These are phyloP conservation scores for Lampropteryx suffumata DNA, from an alignment of 2,888 invertebrate species.

Conservation along the genomic window DNA sequence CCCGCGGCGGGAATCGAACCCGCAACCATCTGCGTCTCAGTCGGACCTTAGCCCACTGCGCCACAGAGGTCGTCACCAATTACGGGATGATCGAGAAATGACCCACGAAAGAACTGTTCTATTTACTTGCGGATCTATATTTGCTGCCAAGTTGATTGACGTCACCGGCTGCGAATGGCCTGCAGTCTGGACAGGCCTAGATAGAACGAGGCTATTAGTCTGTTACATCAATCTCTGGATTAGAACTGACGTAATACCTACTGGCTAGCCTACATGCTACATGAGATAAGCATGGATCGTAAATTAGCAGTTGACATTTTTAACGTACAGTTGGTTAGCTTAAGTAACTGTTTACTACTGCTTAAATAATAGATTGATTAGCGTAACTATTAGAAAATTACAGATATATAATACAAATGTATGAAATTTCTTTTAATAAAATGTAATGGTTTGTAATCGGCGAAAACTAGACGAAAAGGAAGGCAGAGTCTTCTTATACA, in stretches of 20 bases:
- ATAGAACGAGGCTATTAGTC: slow-evolving; percentile 10
- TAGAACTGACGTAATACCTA: slow-evolving; percentile 19
- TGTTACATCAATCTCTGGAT: slow-evolving; percentile 22
- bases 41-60: no score
- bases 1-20: no score
- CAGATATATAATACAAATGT: no score
- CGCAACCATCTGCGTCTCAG: no score
- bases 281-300: slow-evolving; percentile 13
- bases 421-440: no score
- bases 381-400: no score
- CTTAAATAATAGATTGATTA: no score
- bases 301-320: slow-evolving; percentile 16
- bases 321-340: not conserved
- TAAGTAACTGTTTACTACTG: not conserved
- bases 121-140: slow-evolving; percentile 4
- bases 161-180: slow-evolving; percentile 18
- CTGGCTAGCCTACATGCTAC: slow-evolving; percentile 18
- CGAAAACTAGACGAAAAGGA: no score
- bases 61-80: no score
- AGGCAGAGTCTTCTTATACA: no score
- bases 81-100: no score
- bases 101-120: not conserved
- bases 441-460: no score
- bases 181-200: slow-evolving; percentile 16
- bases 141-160: slow-evolving; percentile 24